Percentiles rank a stretch among this genome's conserved stretches.
phyloP scores from a whole-genome alignment of 2,113 vertebrate species.

The Cavia porcellus region DNA sequence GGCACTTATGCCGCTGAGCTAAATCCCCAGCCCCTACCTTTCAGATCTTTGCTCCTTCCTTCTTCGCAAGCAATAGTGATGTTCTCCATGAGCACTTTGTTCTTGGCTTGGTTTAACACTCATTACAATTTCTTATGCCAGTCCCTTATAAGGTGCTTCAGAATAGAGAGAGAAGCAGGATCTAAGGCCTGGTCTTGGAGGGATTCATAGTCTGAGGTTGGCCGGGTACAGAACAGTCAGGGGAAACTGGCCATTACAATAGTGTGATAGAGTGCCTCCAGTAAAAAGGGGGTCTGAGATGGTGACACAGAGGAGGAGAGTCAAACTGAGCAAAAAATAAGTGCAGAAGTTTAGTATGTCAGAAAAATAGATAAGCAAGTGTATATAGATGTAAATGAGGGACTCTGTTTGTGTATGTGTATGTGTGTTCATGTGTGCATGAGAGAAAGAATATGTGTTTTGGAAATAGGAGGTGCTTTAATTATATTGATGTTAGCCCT shows the following conservation, averaged over 20 bases:
- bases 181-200: background rate
- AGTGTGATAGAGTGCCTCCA: background rate
- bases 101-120: constrained; percentile 35
- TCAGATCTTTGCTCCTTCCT: background rate
- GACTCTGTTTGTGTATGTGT: background rate
- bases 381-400: constrained; percentile 14
- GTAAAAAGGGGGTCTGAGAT: constrained; percentile 23
- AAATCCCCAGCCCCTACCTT: background rate
- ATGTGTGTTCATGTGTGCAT: background rate
- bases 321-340: constrained; percentile 17
- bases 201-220: background rate
- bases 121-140: background rate
- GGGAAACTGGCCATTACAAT: background rate
- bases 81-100: background rate
- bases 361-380: background rate
- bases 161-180: background rate
- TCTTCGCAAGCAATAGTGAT: background rate
- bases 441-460: background rate
- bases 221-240: background rate
- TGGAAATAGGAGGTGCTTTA: background rate
- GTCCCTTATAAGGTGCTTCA: background rate
- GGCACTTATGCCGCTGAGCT: too few relatives aligned
- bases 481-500: background rate
- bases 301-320: background rate
- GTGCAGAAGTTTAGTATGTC: background rate